Percentiles rank a stretch among this genome's conserved stretches.
phyloP scores from a whole-genome alignment of 2,888 invertebrate genomes.

The Hyposoter dolosus region DNA sequence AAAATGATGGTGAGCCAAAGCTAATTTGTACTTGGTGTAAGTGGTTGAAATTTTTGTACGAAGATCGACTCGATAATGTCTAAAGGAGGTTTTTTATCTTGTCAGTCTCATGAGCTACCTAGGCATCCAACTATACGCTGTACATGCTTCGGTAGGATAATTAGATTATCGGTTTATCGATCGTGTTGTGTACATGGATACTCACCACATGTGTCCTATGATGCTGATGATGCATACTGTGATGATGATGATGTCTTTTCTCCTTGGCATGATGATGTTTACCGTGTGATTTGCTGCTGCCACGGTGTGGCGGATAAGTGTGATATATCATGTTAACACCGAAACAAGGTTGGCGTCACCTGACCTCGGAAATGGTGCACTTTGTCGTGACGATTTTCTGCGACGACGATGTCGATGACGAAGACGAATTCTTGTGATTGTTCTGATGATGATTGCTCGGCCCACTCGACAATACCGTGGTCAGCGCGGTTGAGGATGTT shows the following conservation, averaged over 20 bases:
- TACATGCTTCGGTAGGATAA: not conserved
- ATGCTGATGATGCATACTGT: slow-evolving; percentile 82
- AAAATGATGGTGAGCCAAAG: not conserved
- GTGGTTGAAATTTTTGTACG: not conserved
- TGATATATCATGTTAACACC: slow-evolving; percentile 82
- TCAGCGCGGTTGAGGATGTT: slow-evolving; percentile 34
- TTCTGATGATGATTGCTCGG: slow-evolving; percentile 67
- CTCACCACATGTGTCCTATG: slow-evolving; percentile 83
- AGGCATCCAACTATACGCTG: not conserved
- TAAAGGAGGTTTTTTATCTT: not conserved
- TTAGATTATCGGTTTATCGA: slow-evolving; percentile 23
- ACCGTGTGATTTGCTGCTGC: slow-evolving; percentile 80
- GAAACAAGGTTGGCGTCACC: slow-evolving; percentile 84
- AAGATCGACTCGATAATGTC: not conserved
- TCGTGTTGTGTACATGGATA: slow-evolving; percentile 46
- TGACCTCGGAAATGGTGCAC: slow-evolving; percentile 73
- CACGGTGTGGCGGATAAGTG: slow-evolving; percentile 83
- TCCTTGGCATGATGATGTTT: slow-evolving; percentile 82
- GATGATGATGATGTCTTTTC: slow-evolving; percentile 81
- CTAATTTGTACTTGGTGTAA: not conserved
- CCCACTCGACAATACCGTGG: slow-evolving; percentile 71
- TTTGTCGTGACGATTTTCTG: slow-evolving; percentile 67
- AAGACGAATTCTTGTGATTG: slow-evolving; percentile 64
- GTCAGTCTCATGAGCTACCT: not conserved
- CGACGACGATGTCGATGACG: slow-evolving; percentile 61